These are phyloP conservation scores for Ranitomeya variabilis DNA, from an alignment of 2,113 vertebrate species.

Conservation along the genomic window DNA sequence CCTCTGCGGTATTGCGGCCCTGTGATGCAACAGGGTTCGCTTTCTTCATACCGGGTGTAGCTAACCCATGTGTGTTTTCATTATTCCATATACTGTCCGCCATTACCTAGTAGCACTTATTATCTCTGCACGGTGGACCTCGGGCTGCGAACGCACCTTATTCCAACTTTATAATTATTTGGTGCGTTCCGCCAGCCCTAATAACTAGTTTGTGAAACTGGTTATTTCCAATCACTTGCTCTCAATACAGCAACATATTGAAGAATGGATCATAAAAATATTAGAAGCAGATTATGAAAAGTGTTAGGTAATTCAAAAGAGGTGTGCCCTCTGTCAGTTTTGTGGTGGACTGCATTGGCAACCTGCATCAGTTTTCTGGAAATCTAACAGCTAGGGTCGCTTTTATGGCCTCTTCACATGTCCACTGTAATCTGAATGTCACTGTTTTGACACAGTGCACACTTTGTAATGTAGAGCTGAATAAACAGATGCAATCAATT, in stretches of 20 bases:
- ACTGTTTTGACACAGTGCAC: neutral
- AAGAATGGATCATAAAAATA: neutral
- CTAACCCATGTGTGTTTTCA: too few relatives aligned
- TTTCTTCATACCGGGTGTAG: too few relatives aligned
- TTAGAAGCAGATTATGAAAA: neutral
- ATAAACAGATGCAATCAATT: neutral
- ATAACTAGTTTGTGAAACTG: neutral
- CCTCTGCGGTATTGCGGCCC: too few relatives aligned
- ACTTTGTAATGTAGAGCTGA: neutral
- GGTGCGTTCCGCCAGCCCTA: too few relatives aligned
- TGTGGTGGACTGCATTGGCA: neutral
- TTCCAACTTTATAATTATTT: too few relatives aligned
- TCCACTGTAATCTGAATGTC: neutral
- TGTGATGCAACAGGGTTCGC: too few relatives aligned
- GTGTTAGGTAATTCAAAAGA: neutral
- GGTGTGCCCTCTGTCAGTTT: conserved; percentile 15
- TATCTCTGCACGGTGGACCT: too few relatives aligned
- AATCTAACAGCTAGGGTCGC: neutral
- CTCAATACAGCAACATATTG: neutral
- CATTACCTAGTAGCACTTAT: too few relatives aligned
- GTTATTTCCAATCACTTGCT: neutral
- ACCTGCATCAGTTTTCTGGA: neutral
- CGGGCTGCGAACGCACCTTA: too few relatives aligned
- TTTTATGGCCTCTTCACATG: neutral
- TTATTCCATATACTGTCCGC: too few relatives aligned